phyloP scores from a whole-genome alignment of 2,113 vertebrate species.

The Callorhinus ursinus region DNA sequence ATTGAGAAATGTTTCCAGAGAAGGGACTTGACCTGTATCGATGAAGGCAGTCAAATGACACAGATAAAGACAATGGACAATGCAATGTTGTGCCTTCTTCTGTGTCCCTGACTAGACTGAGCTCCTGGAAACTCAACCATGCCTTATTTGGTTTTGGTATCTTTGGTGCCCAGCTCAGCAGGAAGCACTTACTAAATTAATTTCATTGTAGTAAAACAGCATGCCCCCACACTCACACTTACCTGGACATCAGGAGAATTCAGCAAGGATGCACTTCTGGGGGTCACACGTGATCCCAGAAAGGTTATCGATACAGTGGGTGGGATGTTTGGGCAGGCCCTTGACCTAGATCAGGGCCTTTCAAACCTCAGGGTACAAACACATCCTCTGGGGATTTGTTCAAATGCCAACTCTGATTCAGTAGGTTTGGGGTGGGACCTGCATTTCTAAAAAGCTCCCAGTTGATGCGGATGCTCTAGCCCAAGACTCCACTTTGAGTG shows the following conservation, averaged over 20 bases:
- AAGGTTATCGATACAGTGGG: neutral
- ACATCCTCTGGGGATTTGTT: neutral
- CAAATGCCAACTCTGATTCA: neutral
- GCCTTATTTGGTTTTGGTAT: neutral
- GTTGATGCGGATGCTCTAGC: neutral
- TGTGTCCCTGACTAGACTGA: neutral
- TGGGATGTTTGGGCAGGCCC: neutral
- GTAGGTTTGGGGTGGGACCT: neutral
- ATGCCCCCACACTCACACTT: neutral
- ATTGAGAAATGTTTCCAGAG: neutral
- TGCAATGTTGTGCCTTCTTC: rapidly evolving
- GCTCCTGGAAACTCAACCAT: neutral
- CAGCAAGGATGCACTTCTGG: neutral
- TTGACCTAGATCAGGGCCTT: neutral
- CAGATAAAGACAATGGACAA: neutral
- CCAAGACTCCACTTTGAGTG: neutral
- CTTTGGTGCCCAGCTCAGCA: neutral
- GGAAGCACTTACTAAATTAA: neutral
- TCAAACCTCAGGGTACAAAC: neutral
- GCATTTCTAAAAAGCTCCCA: neutral
- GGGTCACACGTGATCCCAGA: neutral
- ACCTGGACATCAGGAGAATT: neutral
- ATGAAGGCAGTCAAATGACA: neutral
- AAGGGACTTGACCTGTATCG: neutral
- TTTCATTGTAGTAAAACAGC: neutral